phyloP scores from a whole-genome alignment of 2,888 invertebrate genomes.

The Agrypnus murinus region DNA sequence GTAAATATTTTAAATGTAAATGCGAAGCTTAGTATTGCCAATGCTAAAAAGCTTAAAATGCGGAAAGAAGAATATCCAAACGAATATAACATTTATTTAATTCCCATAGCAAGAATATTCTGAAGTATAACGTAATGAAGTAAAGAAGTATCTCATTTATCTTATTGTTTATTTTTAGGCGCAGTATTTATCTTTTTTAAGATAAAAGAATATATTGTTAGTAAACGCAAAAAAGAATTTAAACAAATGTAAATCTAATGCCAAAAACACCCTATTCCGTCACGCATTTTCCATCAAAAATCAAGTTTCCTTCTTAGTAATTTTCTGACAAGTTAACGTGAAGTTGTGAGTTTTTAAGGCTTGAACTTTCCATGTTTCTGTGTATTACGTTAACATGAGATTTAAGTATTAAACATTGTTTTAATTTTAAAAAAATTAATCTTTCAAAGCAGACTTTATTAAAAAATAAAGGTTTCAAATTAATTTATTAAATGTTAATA shows the following conservation, averaged over 20 bases:
- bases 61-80: not conserved
- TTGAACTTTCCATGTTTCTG: not conserved
- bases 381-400: not conserved
- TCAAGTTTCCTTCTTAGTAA: conserved; percentile 4
- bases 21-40: not conserved
- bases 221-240: conserved; percentile 1
- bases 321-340: conserved; percentile 6
- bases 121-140: too few species aligned
- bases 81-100: too few species aligned
- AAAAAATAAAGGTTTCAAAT: not conserved
- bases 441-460: not conserved
- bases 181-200: too few species aligned
- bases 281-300: conserved; percentile 6
- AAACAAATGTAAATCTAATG: not conserved
- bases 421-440: not conserved
- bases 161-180: too few species aligned
- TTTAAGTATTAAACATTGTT: not conserved
- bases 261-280: conserved; percentile 14
- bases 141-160: too few species aligned
- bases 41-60: not conserved
- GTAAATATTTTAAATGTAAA: conserved; percentile 9
- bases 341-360: not conserved
- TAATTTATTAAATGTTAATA: not conserved
- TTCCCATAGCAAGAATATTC: too few species aligned
- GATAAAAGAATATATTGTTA: too few species aligned